Percentiles rank a stretch among this genome's conserved stretches.
Evolutionary conservation across 2,888 invertebrate species (phyloP).

Genomic region (Tinea trinotella): DNA sequence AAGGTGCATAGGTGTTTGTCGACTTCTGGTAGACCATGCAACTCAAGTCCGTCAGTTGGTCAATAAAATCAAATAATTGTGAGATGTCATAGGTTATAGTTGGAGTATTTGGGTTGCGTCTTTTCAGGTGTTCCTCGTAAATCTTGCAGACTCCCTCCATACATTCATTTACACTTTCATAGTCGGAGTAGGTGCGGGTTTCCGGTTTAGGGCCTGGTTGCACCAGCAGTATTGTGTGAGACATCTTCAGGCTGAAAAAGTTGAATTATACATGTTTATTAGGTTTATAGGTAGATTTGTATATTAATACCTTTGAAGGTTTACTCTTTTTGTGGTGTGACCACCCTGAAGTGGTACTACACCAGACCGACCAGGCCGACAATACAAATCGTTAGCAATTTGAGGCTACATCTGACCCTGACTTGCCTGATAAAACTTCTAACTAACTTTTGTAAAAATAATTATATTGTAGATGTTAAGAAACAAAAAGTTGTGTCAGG

Average conservation of each 20-base stretch:
- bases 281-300: no score
- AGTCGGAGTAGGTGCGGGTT: constrained; percentile 97
- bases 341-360: no score
- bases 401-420: no score
- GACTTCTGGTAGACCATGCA: constrained; percentile 97
- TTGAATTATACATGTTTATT: constrained; percentile 40
- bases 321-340: no score
- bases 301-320: no score
- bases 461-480: no score
- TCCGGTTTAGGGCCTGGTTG: constrained; percentile 95
- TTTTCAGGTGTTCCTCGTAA: constrained; percentile 97
- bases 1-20: constrained; percentile 96
- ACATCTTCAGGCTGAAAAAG: constrained; percentile 48
- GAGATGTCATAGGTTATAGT: constrained; percentile 99
- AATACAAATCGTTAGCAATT: no score
- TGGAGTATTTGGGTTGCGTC: constrained; percentile 94
- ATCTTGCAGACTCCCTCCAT: constrained; percentile 99
- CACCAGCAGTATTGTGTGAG: constrained; percentile 97
- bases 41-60: constrained; percentile 92
- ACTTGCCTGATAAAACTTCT: no score
- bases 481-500: no score
- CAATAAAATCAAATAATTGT: constrained; percentile 98
- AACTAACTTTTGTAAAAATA: no score
- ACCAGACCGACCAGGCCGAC: no score
- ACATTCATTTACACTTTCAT: constrained; percentile 97